Conservation (phyloP, 2,888 invertebrate species). For the Drosophila aldrichi region DNA sequence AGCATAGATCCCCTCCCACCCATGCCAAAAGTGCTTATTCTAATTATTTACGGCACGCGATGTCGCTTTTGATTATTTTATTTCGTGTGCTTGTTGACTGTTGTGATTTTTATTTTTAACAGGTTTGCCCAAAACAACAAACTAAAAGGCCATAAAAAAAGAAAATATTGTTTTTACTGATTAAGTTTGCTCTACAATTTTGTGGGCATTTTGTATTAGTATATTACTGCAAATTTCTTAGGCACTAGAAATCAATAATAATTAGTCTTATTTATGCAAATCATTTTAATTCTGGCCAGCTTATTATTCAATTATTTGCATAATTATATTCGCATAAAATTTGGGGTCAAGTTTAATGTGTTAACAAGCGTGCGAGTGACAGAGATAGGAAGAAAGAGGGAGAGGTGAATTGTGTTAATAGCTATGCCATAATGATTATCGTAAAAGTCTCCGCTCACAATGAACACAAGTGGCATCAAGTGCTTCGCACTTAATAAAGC, state of each 20-base stretch:
- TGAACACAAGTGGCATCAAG: slow-evolving; percentile 29
- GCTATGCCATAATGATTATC: slow-evolving; percentile 51
- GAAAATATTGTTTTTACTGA: slow-evolving; percentile 47
- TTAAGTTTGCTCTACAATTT: slow-evolving; percentile 36
- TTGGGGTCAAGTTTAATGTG: slow-evolving; percentile 65
- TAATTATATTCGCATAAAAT: slow-evolving; percentile 31
- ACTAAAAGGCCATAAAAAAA: slow-evolving; percentile 8
- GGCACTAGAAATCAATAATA: slow-evolving; percentile 43
- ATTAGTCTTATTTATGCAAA: slow-evolving; percentile 16
- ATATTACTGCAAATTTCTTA: slow-evolving; percentile 1
- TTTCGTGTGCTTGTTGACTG: slow-evolving; percentile 23
- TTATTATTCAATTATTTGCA: slow-evolving; percentile 30
- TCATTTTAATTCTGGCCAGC: not conserved
- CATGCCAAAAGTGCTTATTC: slow-evolving; percentile 52
- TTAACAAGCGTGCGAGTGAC: slow-evolving; percentile 27
- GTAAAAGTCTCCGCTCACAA: slow-evolving; percentile 40
- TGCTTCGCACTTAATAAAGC: slow-evolving; percentile 37
- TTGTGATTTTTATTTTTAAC: slow-evolving; percentile 28
- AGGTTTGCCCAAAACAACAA: slow-evolving; percentile 46
- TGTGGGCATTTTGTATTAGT: slow-evolving; percentile 22
- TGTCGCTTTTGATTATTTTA: slow-evolving; percentile 56
- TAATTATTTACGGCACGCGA: slow-evolving; percentile 73
- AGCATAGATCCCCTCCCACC: not conserved
- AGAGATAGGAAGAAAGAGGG: slow-evolving; percentile 18
- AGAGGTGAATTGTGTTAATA: slow-evolving; percentile 54